Evolutionary conservation across 2,797 vertebrate genomes (phyloP), one percentile per base, ranked within the genome.

Genomic region (Aulostomus chinensis): DNA sequence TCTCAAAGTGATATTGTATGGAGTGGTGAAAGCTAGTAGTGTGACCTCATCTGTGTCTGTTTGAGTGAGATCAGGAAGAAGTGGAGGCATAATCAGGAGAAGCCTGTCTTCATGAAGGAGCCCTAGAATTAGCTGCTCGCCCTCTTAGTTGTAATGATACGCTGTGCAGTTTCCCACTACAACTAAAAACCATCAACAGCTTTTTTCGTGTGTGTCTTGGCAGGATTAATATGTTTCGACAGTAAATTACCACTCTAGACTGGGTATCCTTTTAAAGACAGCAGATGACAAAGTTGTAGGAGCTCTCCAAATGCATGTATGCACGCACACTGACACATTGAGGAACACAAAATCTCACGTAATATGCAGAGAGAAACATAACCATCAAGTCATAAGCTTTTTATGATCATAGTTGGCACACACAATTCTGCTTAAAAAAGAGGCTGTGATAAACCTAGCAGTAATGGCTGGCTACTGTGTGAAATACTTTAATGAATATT

Each of bases 131-230:
- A 87, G 74, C 80, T 60, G 75, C 72, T 30, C 69, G 82, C 72
- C 82, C 83, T 84, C 79, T 81, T 58, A 41, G 67, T 71, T 72
- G 70, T 89, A 85, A 85, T 85, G 80, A 84, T 80, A 89, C 39
- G 17, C 65, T 78, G 56, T 66, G 58, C 40, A 57, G 60, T 47
- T 72, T 63, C 64, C 50, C 76, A 72, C 73, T 59, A 43, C 71
- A 71, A 59, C 55, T 58, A 71, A 68, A 68, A 73, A 67, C 69
- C 26, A 65, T 62, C 50, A 50, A 49, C 64, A 49, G 56, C 53
- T 51, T 50, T 52, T 53, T 7, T 38, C 33, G n/a, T n/a, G n/a
- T n/a, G n/a, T 34, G 42, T 36, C 58, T 78, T 50, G 65, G 58
- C 61, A 48, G 29, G 48, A 68, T 64, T 33, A 63, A 57, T 24